A percentile compares a stretch with the other conserved stretches of the same genome.
Conservation (phyloP, 1,140 invertebrate genomes). For the Heliconius eleuchia region DNA sequence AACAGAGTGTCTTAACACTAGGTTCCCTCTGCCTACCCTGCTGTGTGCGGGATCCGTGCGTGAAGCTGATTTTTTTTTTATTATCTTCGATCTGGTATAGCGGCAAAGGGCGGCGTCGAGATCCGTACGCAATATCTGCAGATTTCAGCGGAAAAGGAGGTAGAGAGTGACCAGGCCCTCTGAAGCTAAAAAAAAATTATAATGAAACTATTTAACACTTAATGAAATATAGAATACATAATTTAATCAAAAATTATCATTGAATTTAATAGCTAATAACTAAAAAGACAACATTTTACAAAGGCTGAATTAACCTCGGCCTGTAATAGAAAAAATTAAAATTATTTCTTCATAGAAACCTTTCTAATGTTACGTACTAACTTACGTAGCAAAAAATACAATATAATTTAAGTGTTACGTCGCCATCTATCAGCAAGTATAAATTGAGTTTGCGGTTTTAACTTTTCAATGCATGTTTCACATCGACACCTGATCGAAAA, state of each 20-base stretch:
- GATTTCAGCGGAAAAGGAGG: too few relatives aligned
- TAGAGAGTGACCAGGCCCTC: background rate
- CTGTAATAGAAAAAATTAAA: background rate
- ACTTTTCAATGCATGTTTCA: conserved; percentile 12
- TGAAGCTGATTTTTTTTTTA: too few relatives aligned
- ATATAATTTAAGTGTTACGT: background rate
- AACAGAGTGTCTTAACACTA: too few relatives aligned
- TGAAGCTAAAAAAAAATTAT: too few relatives aligned
- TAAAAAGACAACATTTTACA: background rate
- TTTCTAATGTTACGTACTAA: background rate
- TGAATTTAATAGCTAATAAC: background rate
- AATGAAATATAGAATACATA: background rate
- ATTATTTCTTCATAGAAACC: background rate
- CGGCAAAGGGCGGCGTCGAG: too few relatives aligned
- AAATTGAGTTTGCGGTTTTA: conserved; percentile 1
- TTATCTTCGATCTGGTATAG: too few relatives aligned
- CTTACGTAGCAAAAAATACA: background rate
- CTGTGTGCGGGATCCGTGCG: too few relatives aligned
- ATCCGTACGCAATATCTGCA: too few relatives aligned
- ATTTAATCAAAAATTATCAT: background rate
- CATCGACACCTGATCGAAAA: conserved; percentile 10
- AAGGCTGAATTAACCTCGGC: background rate
- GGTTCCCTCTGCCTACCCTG: too few relatives aligned
- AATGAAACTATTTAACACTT: background rate
- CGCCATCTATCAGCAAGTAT: background rate